Percentiles rank a stretch among this genome's conserved stretches.
phyloP scores from a whole-genome alignment of 2,797 vertebrate species.

The Thunnus albacares region DNA sequence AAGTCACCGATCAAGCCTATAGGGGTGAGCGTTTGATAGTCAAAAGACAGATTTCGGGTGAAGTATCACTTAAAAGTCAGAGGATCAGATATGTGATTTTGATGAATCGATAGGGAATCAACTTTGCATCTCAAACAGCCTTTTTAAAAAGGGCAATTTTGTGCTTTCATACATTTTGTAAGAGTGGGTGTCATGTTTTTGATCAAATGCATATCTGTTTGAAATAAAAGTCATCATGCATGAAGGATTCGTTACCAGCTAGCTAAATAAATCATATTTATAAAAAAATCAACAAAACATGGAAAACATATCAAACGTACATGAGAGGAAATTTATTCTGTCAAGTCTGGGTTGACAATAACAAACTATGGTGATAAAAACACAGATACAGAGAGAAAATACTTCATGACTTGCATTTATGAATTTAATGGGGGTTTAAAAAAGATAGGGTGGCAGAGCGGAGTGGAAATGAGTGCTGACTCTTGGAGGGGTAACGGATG shows the following conservation, averaged over 20 bases:
- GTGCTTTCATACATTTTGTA: slow-evolving; percentile 17
- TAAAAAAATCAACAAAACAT: slow-evolving; percentile 20
- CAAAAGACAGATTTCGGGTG: neutral
- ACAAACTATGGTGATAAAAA: neutral
- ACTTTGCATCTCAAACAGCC: neutral
- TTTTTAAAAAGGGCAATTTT: slow-evolving; percentile 4
- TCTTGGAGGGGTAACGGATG: neutral
- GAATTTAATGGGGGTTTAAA: slow-evolving; percentile 27
- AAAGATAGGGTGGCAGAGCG: neutral
- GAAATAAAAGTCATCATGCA: slow-evolving; percentile 19
- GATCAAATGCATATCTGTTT: slow-evolving; percentile 22
- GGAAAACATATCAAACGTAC: slow-evolving; percentile 13
- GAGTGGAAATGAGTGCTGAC: neutral
- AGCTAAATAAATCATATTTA: slow-evolving; percentile 21
- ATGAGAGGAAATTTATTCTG: slow-evolving; percentile 23
- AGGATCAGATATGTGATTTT: neutral
- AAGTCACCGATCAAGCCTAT: neutral
- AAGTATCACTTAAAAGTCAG: slow-evolving; percentile 7
- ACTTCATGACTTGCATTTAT: neutral
- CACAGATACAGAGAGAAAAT: slow-evolving; percentile 19
- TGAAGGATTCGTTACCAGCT: slow-evolving; percentile 4
- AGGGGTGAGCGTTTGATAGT: neutral
- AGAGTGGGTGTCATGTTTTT: neutral
- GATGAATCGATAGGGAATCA: neutral
- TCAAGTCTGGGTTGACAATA: slow-evolving; percentile 1